phyloP scores from a whole-genome alignment of 1,140 invertebrate genomes.

The Bicyclus anynana region DNA sequence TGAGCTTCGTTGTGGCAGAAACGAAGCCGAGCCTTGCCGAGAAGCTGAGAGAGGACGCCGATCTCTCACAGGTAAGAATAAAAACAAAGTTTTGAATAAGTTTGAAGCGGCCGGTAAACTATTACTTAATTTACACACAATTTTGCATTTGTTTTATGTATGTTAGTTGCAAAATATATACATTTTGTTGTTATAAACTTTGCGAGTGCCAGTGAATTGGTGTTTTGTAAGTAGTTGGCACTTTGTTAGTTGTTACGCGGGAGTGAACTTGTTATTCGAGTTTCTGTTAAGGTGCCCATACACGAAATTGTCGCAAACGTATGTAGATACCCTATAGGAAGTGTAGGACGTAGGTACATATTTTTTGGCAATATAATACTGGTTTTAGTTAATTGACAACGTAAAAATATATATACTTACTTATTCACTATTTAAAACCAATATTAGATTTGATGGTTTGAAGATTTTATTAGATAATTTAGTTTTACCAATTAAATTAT shows the following conservation, averaged over 20 bases:
- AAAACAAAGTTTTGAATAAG: slow-evolving; percentile 35
- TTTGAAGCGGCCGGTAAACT: background rate
- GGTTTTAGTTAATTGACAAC: too few species aligned
- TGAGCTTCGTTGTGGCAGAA: slow-evolving; percentile 40
- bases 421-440: too few species aligned
- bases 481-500: too few species aligned
- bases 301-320: background rate
- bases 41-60: slow-evolving; percentile 58
- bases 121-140: background rate
- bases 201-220: too few species aligned
- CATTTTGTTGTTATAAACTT: too few species aligned
- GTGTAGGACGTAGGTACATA: too few species aligned
- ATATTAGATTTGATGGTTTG: too few species aligned
- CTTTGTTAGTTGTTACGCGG: background rate
- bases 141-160: background rate
- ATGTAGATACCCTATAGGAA: background rate
- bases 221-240: slow-evolving; percentile 11
- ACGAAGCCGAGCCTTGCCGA: slow-evolving; percentile 61
- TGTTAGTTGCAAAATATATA: too few species aligned
- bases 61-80: slow-evolving; percentile 60
- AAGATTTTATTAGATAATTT: too few species aligned
- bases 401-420: too few species aligned
- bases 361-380: too few species aligned
- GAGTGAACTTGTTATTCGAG: slow-evolving; percentile 21
- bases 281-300: slow-evolving; percentile 7